Percentiles rank a stretch among this genome's conserved stretches.
These are phyloP conservation scores for Psylliodes chrysocephalus DNA, from an alignment of 2,888 invertebrate genomes.

Conservation along the genomic window DNA sequence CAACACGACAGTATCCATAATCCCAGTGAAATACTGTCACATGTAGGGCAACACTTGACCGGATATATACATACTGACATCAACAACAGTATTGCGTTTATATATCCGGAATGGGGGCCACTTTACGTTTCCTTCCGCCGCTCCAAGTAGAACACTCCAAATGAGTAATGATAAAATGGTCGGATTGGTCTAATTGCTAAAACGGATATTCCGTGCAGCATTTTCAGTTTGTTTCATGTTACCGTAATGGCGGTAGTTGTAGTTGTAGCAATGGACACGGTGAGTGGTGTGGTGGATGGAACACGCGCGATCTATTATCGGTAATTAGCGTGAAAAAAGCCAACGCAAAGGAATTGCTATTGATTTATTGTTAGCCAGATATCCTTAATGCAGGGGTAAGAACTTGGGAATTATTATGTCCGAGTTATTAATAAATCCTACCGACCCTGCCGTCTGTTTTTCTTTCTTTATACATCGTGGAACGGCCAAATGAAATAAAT, in stretches of 20 bases:
- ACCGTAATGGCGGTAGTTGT: slow-evolving; percentile 20
- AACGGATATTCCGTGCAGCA: slow-evolving; percentile 61
- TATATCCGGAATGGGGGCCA: slow-evolving; percentile 52
- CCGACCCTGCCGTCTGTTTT: no score
- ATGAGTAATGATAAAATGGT: slow-evolving; percentile 60
- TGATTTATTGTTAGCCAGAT: slow-evolving; percentile 12
- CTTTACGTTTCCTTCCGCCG: slow-evolving; percentile 64
- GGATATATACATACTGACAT: slow-evolving; percentile 30
- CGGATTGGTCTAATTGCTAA: slow-evolving; percentile 61
- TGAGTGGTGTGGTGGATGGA: slow-evolving; percentile 28
- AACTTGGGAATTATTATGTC: no score
- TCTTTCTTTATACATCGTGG: no score
- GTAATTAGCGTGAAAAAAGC: slow-evolving; percentile 43
- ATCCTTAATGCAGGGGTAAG: no score
- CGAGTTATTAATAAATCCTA: no score
- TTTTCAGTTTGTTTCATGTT: slow-evolving; percentile 41
- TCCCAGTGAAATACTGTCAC: neutral
- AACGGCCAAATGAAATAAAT: no score
- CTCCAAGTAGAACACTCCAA: slow-evolving; percentile 45
- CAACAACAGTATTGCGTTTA: slow-evolving; percentile 24
- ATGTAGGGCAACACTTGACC: slow-evolving; percentile 18
- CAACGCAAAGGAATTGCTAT: slow-evolving; percentile 25
- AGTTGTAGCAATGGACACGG: slow-evolving; percentile 21
- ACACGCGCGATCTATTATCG: slow-evolving; percentile 46
- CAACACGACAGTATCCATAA: no score